Evolutionary conservation across 1,140 invertebrate genomes (phyloP), one percentile per base, ranked within the genome.

Genomic region (Phymorhynchus buccinoides): DNA sequence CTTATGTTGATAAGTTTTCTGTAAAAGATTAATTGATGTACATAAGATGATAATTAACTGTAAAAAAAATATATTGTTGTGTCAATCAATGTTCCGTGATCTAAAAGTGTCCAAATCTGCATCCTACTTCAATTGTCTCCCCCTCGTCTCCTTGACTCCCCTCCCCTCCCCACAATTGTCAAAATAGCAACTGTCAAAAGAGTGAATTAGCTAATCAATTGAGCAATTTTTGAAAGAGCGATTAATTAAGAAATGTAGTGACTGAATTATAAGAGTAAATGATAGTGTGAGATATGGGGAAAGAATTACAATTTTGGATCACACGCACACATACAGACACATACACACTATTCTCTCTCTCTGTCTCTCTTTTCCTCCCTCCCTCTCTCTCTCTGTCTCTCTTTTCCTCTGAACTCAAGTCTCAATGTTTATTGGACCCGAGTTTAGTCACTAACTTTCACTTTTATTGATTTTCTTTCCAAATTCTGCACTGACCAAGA

Each of bases 331-430:
- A 30, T 4, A n/a, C 80, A 35, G 18, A 27, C 37, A 7, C 48
- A 22, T 32, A 22, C n/a, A n/a, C n/a, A n/a, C n/a, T n/a, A n/a
- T n/a, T n/a, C n/a, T n/a, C n/a, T n/a, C n/a, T n/a, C n/a, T 44
- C 9, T 80, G 39, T 80, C 41, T 80, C 79, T 80, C 41, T 80
- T 27, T 42, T 42, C 48, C 79, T 80, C 79, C 48, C 44, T 80
- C 79, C 48, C 79, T 80, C 79, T 80, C 79, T 80, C 79, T 80
- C 41, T 73, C 35, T 32, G 9, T 73, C n/a, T 73, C n/a, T n/a
- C n/a, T 78, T 18, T 78, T 35, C 27, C 41, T 78, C 16, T 35
- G 6, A 78, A 18, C 39, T 41, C 27, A 41, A 35, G 14, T n/a
- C n/a, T 73, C 7, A 73, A 32, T 12, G 30, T 73, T 73, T 73